Conservation (phyloP, 2,888 invertebrate species). For the Muscina levida region DNA sequence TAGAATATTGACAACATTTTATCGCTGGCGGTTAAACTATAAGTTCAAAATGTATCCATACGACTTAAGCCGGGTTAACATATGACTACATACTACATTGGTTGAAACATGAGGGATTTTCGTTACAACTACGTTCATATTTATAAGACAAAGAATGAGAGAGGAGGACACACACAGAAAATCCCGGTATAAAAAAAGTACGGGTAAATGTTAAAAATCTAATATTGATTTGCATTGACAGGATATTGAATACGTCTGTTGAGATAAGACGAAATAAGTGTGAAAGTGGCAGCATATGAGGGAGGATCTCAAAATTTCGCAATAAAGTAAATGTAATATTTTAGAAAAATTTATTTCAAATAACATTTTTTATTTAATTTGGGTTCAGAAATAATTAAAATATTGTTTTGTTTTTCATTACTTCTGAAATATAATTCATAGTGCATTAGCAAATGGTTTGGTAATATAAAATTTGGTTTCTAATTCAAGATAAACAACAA, state of each 20-base stretch:
- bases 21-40: slow-evolving; percentile 43
- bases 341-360: no score
- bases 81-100: background rate
- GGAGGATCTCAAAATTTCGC: no score
- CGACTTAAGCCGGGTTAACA: slow-evolving; percentile 37
- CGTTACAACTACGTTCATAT: background rate
- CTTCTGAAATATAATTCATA: no score
- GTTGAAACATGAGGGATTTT: slow-evolving; percentile 43
- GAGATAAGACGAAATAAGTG: no score
- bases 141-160: background rate
- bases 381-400: no score
- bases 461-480: no score
- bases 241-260: slow-evolving; percentile 22
- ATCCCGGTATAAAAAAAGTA: slow-evolving; percentile 5
- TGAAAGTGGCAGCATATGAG: no score
- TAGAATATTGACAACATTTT: slow-evolving; percentile 45
- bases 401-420: no score
- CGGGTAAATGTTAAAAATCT: slow-evolving; percentile 31
- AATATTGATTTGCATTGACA: slow-evolving; percentile 52
- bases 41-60: slow-evolving; percentile 44
- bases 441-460: no score
- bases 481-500: no score
- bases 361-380: no score
- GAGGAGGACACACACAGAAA: background rate
- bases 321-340: no score